Percentiles rank a stretch among this genome's conserved stretches.
Evolutionary conservation across 2,113 vertebrate species (phyloP).

Genomic region (Turnix velox): DNA sequence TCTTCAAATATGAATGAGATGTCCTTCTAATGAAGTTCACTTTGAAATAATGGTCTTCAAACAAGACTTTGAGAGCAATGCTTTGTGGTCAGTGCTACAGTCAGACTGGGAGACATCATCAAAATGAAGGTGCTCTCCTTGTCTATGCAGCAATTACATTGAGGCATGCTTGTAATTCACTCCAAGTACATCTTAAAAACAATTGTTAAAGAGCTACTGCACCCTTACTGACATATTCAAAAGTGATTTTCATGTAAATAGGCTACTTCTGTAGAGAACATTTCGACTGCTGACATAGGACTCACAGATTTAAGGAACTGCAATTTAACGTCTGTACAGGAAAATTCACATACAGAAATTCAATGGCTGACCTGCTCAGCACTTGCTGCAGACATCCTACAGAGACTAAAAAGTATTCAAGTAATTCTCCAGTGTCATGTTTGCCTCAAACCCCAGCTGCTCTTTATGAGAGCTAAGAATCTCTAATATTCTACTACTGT

Average conservation of each 20-base stretch:
- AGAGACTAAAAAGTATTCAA: neutral
- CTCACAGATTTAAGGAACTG: neutral
- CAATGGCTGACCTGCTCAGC: neutral
- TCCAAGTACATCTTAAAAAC: constrained; percentile 3
- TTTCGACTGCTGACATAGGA: neutral
- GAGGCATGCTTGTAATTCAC: neutral
- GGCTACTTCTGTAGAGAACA: neutral
- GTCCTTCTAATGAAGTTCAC: neutral
- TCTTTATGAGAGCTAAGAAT: constrained; percentile 2
- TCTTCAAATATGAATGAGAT: neutral
- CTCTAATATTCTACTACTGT: neutral
- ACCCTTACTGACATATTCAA: neutral
- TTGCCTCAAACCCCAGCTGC: neutral
- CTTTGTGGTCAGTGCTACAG: neutral
- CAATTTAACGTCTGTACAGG: neutral
- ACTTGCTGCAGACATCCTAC: neutral
- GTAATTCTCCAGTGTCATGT: neutral
- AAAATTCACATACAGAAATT: neutral
- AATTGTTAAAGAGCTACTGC: neutral
- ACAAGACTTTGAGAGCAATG: neutral
- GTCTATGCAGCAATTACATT: neutral
- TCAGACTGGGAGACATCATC: neutral
- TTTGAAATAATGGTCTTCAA: neutral
- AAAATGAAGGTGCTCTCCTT: neutral
- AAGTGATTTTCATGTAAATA: constrained; percentile 29